Evolutionary conservation across 2,888 invertebrate species (phyloP), one percentile per base, ranked within the genome.

Genomic region (Mesodorylaimus sp.): DNA sequence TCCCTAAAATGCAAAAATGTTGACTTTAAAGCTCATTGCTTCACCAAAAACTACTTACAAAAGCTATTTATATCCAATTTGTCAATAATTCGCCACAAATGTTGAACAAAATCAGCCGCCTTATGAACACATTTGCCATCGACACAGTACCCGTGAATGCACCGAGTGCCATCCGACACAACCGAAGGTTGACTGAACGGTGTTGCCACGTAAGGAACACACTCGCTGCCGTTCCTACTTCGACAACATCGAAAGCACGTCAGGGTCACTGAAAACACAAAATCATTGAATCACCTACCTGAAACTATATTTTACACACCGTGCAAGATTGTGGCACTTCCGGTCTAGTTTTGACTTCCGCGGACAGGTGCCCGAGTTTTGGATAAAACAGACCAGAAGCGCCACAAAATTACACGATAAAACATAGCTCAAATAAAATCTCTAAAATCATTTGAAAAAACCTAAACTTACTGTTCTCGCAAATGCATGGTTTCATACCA

Each of bases 1-100:
- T 75, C 59, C 87, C 60, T 59, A 46, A 38, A 58, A 55, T 51
- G 48, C 1, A 19, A 36, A 27, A 19, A 10, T 13, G 16, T 45
- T 10, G 16, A 41, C 3, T 19, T 19, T 39, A 2, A 24, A 36
- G 41, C 25, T 38, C 42, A 50, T 2, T n/a, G 3, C 21, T 32
- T 32, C 32, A 16, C 10, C 32, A 29, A 23, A 36, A 39, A 19
- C 23, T 50, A 58, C 64, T 59, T 59, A 74, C 59, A 87, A 43
- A 64, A 84, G 65, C 85, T 84, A 67, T 86, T 88, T 52, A 88
- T 87, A 68, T 87, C 87, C 52, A 89, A 87, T 62, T 89, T 87
- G 69, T 91, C 89, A 54, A 93, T 89, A 47, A 93, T 88, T 66
- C 88, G 86, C 88, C 91, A 93, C 70, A 93, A 86, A 28, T 91